These are phyloP conservation scores for Athene cunicularia DNA, from an alignment of 2,113 vertebrate genomes.

Conservation along the genomic window DNA sequence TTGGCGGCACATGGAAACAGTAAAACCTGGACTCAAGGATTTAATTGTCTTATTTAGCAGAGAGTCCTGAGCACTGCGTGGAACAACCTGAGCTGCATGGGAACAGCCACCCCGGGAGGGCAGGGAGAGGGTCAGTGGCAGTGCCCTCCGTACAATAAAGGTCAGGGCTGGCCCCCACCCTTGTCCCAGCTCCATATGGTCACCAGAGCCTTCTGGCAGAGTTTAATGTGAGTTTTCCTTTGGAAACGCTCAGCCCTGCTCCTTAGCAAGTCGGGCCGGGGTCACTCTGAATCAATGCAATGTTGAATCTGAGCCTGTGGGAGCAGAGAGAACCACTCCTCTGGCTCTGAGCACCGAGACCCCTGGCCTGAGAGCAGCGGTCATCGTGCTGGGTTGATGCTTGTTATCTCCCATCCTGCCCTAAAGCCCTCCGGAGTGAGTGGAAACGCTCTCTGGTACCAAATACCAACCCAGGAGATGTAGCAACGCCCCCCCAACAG, in stretches of 20 bases:
- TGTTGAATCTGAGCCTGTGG: fast-evolving
- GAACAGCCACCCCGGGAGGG: not conserved
- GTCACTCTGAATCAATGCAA: not conserved
- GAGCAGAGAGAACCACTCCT: not conserved
- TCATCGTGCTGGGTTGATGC: fast-evolving
- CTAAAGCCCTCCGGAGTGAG: not conserved
- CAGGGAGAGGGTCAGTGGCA: not conserved
- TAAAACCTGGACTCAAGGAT: slow-evolving; percentile 40
- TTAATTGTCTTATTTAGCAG: slow-evolving; percentile 6
- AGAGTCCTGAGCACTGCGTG: not conserved
- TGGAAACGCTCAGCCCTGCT: not conserved
- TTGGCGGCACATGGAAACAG: slow-evolving; percentile 49
- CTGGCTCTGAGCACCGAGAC: fast-evolving
- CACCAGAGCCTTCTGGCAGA: not conserved
- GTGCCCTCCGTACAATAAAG: not conserved
- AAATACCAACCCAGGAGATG: not conserved
- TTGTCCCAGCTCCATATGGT: slow-evolving; percentile 22
- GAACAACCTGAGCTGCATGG: not conserved
- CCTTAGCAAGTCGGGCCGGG: not conserved
- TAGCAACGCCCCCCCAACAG: not conserved
- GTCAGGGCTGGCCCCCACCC: slow-evolving; percentile 2
- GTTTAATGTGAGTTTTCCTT: not conserved
- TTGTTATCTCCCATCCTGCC: not conserved
- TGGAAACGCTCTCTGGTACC: not conserved
- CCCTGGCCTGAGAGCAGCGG: not conserved